A percentile compares a stretch with the other conserved stretches of the same genome.
These are phyloP conservation scores for Phyllopteryx taeniolatus DNA, from an alignment of 2,113 vertebrate genomes.

Conservation along the genomic window DNA sequence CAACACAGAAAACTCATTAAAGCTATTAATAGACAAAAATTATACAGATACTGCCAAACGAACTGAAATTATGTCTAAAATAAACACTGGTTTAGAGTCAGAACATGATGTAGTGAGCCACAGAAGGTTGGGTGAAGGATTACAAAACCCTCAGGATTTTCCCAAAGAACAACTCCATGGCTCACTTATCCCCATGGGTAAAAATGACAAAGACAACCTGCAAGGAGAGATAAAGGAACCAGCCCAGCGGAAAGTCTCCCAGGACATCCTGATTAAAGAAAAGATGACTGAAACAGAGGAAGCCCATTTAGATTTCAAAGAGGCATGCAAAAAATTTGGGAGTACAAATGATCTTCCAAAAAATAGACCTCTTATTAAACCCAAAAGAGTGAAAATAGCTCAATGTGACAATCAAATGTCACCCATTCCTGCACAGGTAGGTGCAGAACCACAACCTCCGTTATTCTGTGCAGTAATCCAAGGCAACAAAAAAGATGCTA, in stretches of 20 bases:
- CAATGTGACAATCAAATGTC: slow-evolving; percentile 18
- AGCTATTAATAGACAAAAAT: slow-evolving; percentile 13
- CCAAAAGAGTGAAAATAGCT: slow-evolving; percentile 65
- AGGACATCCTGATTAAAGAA: slow-evolving; percentile 14
- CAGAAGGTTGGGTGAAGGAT: slow-evolving; percentile 8
- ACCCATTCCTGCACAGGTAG: neutral
- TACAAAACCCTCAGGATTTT: slow-evolving; percentile 4
- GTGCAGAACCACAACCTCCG: slow-evolving; percentile 15
- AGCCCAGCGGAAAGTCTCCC: slow-evolving; percentile 8
- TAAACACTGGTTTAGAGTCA: neutral
- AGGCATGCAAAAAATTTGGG: slow-evolving; percentile 56
- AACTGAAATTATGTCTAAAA: slow-evolving; percentile 16
- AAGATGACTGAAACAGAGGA: slow-evolving; percentile 34
- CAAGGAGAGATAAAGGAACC: slow-evolving; percentile 3
- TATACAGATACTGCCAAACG: slow-evolving; percentile 22
- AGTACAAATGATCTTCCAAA: slow-evolving; percentile 35
- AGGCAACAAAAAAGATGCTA: slow-evolving; percentile 12
- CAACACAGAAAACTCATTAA: slow-evolving; percentile 62
- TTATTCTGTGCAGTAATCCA: neutral
- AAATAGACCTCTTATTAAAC: slow-evolving; percentile 58
- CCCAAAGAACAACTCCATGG: slow-evolving; percentile 6
- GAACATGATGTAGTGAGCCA: neutral
- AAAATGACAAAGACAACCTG: neutral
- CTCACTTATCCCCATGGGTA: neutral
- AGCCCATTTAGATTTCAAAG: slow-evolving; percentile 43